Evolutionary conservation across 23 tunicate genomes (phyloP).

Genomic region (Aplidium turbinatum): DNA sequence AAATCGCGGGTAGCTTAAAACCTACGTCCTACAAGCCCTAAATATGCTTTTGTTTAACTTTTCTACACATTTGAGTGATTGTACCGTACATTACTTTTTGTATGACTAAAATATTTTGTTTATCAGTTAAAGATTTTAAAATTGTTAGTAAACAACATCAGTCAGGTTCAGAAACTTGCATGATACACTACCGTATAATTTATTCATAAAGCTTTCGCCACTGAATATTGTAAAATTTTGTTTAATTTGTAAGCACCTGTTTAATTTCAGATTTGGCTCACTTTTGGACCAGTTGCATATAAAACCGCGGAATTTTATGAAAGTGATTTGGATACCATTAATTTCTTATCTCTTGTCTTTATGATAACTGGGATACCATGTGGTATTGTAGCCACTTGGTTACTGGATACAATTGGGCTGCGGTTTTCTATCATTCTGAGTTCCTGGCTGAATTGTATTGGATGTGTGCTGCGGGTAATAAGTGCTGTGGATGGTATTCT

Average conservation of each 20-base stretch:
- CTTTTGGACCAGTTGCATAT: slow-evolving; percentile 94
- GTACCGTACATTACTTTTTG: too few species aligned
- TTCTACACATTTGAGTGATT: too few species aligned
- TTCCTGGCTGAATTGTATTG: slow-evolving; percentile 84
- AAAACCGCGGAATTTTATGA: slow-evolving; percentile 59
- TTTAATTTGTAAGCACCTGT: not conserved
- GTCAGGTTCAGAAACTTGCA: not conserved
- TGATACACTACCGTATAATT: not conserved
- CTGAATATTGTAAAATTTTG: not conserved
- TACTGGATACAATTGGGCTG: slow-evolving; percentile 73
- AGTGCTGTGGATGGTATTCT: slow-evolving; percentile 83
- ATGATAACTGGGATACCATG: slow-evolving; percentile 96
- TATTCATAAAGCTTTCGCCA: not conserved
- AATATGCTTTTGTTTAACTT: too few species aligned
- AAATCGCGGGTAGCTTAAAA: too few species aligned
- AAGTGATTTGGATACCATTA: slow-evolving; percentile 48
- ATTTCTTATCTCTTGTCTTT: slow-evolving; percentile 70
- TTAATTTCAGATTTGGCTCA: slow-evolving; percentile 60
- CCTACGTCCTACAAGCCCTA: too few species aligned
- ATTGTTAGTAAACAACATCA: not conserved
- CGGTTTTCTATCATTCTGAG: slow-evolving; percentile 63
- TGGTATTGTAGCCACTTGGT: slow-evolving; percentile 88
- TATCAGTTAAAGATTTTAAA: not conserved
- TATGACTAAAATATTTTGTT: too few species aligned
- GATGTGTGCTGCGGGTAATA: slow-evolving; percentile 63